A percentile compares a stretch with the other conserved stretches of the same genome.
phyloP scores from a whole-genome alignment of 1,140 invertebrate species.

The Conus ventricosus region DNA sequence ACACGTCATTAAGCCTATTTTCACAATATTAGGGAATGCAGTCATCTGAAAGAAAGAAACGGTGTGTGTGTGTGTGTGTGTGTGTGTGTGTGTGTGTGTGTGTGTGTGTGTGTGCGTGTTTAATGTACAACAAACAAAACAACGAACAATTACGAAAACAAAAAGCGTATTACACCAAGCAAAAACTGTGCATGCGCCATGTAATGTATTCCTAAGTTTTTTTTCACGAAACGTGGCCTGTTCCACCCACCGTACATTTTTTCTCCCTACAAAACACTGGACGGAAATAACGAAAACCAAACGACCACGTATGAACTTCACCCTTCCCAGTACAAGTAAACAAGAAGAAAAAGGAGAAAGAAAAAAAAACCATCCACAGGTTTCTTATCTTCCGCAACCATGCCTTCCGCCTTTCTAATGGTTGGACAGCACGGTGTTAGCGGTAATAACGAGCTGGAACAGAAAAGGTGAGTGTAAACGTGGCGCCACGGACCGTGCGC shows the following conservation, averaged over 20 bases:
- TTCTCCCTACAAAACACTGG: neutral
- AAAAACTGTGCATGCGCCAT: neutral
- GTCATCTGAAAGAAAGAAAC: too few relatives aligned
- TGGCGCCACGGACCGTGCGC: neutral
- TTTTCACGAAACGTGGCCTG: neutral
- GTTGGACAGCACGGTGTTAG: neutral
- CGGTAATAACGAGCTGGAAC: neutral
- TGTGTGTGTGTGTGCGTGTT: conserved; percentile 7
- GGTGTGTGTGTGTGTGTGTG: neutral
- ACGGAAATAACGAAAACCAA: neutral
- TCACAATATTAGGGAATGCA: too few relatives aligned
- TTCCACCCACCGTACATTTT: neutral
- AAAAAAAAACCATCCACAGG: neutral
- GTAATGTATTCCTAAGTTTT: neutral
- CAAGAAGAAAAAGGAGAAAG: neutral
- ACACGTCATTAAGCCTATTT: too few relatives aligned
- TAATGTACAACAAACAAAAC: neutral
- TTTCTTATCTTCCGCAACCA: neutral
- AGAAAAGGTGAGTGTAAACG: neutral
- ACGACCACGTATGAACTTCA: neutral
- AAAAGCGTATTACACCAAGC: too few relatives aligned
- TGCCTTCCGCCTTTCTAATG: neutral
- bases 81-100: conserved; percentile 9
- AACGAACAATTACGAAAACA: neutral
- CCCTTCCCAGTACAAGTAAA: neutral